phyloP scores from a whole-genome alignment of 2,888 invertebrate species.

The Pinctada fucata region DNA sequence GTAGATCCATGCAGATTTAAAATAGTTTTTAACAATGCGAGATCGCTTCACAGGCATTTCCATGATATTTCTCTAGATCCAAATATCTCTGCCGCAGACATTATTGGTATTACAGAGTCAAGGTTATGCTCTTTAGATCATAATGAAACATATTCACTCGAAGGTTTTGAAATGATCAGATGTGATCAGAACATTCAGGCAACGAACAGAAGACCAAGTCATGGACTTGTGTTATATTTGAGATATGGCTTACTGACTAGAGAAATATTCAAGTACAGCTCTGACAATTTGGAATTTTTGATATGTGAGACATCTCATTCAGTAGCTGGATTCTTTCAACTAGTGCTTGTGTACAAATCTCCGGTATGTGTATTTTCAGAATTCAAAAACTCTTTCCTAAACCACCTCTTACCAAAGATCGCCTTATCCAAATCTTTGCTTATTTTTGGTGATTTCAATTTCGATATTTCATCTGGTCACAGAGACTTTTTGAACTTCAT shows the following conservation, averaged over 20 bases:
- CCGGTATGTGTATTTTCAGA: conserved; percentile 1
- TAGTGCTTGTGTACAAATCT: conserved; percentile 30
- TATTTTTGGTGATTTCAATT: not conserved
- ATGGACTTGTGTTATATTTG: not conserved
- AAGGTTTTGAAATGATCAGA: conserved; percentile 20
- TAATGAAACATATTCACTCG: conserved; percentile 5
- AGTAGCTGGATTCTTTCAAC: too few species aligned
- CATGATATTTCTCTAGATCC: conserved; percentile 24
- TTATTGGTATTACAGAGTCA: conserved; percentile 33
- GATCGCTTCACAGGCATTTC: conserved; percentile 36
- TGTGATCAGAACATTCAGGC: conserved; percentile 9
- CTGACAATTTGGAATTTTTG: not conserved
- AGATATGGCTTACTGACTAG: not conserved
- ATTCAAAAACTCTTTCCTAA: not conserved
- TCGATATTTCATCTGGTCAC: not conserved
- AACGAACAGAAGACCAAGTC: not conserved
- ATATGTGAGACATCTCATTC: too few species aligned
- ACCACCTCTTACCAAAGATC: conserved; percentile 5
- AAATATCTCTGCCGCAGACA: conserved; percentile 21
- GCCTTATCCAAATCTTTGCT: not conserved
- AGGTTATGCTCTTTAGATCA: conserved; percentile 17
- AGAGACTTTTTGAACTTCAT: conserved; percentile 4
- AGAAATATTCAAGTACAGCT: not conserved
- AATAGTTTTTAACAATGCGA: conserved; percentile 31
- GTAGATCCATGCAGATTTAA: conserved; percentile 10